Percentiles rank a stretch among this genome's conserved stretches.
Conservation (phyloP, 2,113 vertebrate species). For the Salminus brasiliensis region DNA sequence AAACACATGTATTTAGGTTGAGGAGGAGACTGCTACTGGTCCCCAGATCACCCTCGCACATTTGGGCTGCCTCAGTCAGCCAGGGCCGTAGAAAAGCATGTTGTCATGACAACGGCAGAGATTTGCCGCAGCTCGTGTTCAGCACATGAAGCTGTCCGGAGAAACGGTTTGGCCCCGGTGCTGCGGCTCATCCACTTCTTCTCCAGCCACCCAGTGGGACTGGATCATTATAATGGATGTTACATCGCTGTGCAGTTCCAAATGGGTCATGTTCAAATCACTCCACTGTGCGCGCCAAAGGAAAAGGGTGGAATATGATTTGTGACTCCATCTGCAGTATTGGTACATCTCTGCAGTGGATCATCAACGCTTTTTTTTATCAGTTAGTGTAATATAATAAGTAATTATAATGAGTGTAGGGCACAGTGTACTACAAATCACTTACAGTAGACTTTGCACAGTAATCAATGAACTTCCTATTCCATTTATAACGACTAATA, state of each 20-base stretch:
- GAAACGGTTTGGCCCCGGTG: slow-evolving; percentile 45
- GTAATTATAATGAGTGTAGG: not conserved
- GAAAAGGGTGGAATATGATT: not conserved
- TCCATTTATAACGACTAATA: no score
- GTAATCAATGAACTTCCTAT: no score
- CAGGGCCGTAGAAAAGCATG: slow-evolving; percentile 64
- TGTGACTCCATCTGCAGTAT: not conserved
- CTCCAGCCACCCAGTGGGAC: not conserved
- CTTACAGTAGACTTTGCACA: not conserved
- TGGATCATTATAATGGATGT: not conserved
- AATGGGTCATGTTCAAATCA: not conserved
- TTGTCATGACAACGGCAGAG: slow-evolving; percentile 74
- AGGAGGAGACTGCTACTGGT: not conserved
- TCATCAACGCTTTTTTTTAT: not conserved
- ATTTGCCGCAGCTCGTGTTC: slow-evolving; percentile 61
- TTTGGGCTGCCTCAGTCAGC: slow-evolving; percentile 61
- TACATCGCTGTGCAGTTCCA: not conserved
- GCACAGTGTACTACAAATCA: not conserved
- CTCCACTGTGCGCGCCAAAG: not conserved
- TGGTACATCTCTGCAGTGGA: not conserved
- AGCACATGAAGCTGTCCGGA: slow-evolving; percentile 61
- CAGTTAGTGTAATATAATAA: not conserved
- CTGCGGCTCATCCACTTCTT: slow-evolving; percentile 20
- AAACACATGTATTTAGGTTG: not conserved
- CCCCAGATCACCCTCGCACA: not conserved